Conservation (phyloP, 2,888 invertebrate genomes). For the Steinernema scapterisci region DNA sequence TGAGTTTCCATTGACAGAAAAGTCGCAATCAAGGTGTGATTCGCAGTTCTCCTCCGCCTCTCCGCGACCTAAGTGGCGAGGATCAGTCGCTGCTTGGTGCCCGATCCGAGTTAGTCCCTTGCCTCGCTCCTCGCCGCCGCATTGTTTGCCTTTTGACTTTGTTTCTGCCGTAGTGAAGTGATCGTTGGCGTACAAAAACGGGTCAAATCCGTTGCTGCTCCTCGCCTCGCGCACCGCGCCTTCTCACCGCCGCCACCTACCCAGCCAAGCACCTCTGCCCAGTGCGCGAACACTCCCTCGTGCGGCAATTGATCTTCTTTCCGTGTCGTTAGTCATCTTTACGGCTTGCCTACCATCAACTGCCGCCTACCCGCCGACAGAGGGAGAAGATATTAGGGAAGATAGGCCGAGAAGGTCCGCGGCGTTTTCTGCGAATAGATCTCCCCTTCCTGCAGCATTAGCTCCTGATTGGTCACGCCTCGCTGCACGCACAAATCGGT, state of each 20-base stretch:
- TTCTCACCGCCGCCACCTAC: background rate
- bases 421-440: too few species aligned
- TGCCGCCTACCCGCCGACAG: constrained; percentile 24
- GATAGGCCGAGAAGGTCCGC: background rate
- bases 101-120: background rate
- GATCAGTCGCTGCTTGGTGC: too few species aligned
- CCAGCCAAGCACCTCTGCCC: background rate
- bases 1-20: too few species aligned
- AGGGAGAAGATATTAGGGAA: background rate
- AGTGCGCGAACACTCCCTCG: constrained; percentile 29
- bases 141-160: constrained; percentile 22
- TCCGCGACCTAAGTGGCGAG: background rate
- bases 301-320: constrained; percentile 29
- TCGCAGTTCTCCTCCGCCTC: background rate
- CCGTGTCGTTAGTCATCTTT: constrained; percentile 31
- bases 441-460: too few species aligned
- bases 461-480: too few species aligned
- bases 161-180: background rate
- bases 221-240: background rate
- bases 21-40: too few species aligned
- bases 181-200: constrained; percentile 8
- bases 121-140: background rate
- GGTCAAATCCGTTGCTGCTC: background rate
- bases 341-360: constrained; percentile 29
- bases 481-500: too few species aligned